Evolutionary conservation across 1,140 invertebrate genomes (phyloP).

Genomic region (Dendroctonus valens): DNA sequence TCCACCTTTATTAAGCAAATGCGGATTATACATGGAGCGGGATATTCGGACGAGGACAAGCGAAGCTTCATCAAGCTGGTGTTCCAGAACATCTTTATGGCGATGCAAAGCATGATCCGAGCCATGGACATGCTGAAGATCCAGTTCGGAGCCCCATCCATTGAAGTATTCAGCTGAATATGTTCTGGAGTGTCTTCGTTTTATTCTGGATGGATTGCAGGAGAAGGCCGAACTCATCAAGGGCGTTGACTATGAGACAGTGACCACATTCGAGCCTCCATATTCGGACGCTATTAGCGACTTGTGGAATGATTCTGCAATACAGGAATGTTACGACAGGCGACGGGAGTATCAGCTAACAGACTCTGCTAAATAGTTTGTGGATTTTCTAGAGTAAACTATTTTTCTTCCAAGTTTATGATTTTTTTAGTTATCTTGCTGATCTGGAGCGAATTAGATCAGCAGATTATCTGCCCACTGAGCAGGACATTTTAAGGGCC

Average conservation of each 20-base stretch:
- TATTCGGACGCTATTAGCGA: constrained; percentile 97
- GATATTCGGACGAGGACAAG: constrained; percentile 99
- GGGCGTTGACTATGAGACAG: constrained; percentile 97
- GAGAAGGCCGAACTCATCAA: constrained; percentile 95
- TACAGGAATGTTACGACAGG: constrained; percentile 99
- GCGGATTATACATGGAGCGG: constrained; percentile 99
- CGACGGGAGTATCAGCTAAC: constrained; percentile 99
- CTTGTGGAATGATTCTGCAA: constrained; percentile 94
- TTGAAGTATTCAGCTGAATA: constrained; percentile 47
- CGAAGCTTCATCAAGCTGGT: constrained; percentile 97
- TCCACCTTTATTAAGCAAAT: constrained; percentile 99
- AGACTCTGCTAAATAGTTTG: constrained; percentile 99
- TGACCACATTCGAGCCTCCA: constrained; percentile 95
- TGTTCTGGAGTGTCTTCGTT: background rate
- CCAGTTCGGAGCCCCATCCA: constrained; percentile 85
- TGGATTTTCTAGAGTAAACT: background rate
- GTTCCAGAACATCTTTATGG: constrained; percentile 99
- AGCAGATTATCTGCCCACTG: constrained; percentile 89
- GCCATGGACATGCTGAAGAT: constrained; percentile 99
- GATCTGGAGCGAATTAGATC: constrained; percentile 85
- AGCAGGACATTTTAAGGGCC: constrained; percentile 95
- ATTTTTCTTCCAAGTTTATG: background rate
- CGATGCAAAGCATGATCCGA: constrained; percentile 99
- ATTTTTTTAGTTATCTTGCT: constrained; percentile 71
- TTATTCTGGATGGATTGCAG: background rate